Conservation (phyloP, 2,797 vertebrate species). For the Gambelia wislizenii region DNA sequence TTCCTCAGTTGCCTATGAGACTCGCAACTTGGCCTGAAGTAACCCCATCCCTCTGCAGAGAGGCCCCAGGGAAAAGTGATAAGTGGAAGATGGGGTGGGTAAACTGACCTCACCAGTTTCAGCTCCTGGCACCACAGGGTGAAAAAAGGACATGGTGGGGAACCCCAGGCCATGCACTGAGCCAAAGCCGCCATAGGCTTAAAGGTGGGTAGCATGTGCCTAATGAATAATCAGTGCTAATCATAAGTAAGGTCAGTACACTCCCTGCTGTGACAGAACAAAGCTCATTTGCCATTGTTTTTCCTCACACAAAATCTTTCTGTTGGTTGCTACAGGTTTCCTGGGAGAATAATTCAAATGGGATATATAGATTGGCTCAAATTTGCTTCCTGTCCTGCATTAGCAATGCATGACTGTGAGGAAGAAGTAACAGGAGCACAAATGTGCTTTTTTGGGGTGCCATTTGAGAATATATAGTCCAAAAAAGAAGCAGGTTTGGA, state of each 20-base stretch:
- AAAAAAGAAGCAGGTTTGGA: neutral
- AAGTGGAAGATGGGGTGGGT: constrained; percentile 29
- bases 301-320: neutral
- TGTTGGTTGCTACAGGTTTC: neutral
- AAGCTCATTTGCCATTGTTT: neutral
- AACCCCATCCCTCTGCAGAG: constrained; percentile 27
- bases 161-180: constrained; percentile 1
- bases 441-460: neutral
- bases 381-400: neutral
- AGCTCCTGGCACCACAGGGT: constrained; percentile 25
- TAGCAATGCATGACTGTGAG: neutral
- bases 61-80: constrained; percentile 18
- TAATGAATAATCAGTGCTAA: neutral
- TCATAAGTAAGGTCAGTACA: neutral
- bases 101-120: constrained; percentile 46
- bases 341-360: neutral
- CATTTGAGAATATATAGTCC: neutral
- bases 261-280: neutral
- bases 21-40: constrained; percentile 23
- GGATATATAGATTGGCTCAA: neutral
- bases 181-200: neutral
- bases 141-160: constrained; percentile 28
- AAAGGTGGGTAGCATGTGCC: neutral
- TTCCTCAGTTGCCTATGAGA: constrained; percentile 6
- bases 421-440: neutral